phyloP scores from a whole-genome alignment of 1,140 invertebrate species.

The Steinernema feltiae region DNA sequence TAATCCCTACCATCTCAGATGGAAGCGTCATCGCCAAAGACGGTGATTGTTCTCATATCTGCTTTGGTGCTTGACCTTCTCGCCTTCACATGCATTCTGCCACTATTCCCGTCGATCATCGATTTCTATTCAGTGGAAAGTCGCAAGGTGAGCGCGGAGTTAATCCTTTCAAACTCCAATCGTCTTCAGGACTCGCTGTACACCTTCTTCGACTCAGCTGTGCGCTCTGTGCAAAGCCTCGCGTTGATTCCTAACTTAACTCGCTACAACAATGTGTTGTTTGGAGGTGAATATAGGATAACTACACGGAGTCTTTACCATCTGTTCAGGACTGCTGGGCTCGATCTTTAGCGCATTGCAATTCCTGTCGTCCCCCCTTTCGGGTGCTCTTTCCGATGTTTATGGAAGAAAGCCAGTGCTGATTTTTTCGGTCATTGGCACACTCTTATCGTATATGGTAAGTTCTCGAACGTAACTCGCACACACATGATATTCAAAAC shows the following conservation, averaged over 20 bases:
- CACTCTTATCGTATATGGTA: conserved; percentile 50
- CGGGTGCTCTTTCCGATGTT: conserved; percentile 87
- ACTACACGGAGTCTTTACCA: too few species aligned
- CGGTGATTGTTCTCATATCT: conserved; percentile 36
- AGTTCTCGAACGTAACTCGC: too few species aligned
- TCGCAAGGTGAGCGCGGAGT: conserved; percentile 22
- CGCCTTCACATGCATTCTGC: conserved; percentile 54
- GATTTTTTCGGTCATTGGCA: conserved; percentile 73
- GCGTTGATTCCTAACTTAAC: conserved; percentile 42
- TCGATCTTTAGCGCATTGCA: conserved; percentile 94
- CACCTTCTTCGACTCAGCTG: conserved; percentile 31
- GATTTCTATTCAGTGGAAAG: conserved; percentile 41
- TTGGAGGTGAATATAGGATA: conserved; percentile 43
- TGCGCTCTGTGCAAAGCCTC: conserved; percentile 41
- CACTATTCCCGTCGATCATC: conserved; percentile 52
- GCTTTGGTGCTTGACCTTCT: conserved; percentile 50
- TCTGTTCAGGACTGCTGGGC: conserved; percentile 71
- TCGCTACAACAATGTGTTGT: conserved; percentile 52
- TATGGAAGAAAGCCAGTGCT: conserved; percentile 83
- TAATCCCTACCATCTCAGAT: conserved; percentile 25
- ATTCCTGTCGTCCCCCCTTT: conserved; percentile 84
- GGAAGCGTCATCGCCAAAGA: conserved; percentile 16
- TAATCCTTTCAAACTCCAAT: background rate
- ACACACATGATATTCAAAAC: too few species aligned
- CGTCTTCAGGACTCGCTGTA: conserved; percentile 49